Conservation (phyloP, 2,797 vertebrate species). For the Carcharodon carcharias region DNA sequence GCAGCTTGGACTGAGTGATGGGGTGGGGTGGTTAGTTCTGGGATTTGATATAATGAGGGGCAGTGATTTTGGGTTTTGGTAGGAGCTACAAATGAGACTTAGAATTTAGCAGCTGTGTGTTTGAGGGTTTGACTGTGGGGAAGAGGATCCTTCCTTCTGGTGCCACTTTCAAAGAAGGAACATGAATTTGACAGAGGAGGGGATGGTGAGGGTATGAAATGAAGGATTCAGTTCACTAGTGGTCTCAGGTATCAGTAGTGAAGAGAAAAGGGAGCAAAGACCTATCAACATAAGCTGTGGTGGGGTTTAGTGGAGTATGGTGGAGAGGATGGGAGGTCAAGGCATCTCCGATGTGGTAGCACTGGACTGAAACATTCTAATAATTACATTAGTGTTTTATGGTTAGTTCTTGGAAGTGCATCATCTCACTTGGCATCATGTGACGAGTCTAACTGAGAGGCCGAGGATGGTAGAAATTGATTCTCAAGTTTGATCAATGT, state of each 20-base stretch:
- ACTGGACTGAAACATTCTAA: background rate
- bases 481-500: background rate
- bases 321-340: background rate
- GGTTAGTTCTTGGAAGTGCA: background rate
- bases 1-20: background rate
- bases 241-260: background rate
- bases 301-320: background rate
- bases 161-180: too few relatives aligned
- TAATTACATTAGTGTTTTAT: background rate
- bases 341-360: background rate
- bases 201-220: background rate
- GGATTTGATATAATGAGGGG: background rate
- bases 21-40: background rate
- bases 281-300: background rate
- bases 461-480: too few relatives aligned
- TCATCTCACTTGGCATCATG: background rate
- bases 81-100: background rate
- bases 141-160: background rate
- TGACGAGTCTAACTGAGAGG: too few relatives aligned
- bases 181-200: background rate
- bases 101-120: background rate
- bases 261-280: background rate
- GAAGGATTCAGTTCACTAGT: background rate
- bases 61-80: background rate
- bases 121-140: background rate